Percentiles rank a stretch among this genome's conserved stretches.
phyloP scores from a whole-genome alignment of 2,113 vertebrate genomes.

The Sprattus sprattus region DNA sequence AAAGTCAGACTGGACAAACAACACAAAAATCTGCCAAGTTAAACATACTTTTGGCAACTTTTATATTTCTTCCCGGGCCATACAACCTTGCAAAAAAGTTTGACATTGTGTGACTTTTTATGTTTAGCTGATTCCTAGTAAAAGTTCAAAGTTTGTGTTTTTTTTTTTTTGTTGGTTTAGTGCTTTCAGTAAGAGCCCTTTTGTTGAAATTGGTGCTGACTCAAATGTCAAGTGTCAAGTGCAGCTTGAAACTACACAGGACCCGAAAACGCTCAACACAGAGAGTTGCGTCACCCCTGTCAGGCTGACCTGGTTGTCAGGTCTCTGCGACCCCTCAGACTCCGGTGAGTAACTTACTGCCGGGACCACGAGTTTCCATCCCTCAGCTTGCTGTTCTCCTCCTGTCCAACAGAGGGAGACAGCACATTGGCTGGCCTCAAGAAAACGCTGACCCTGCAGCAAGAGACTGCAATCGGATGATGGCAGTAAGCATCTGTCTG shows the following conservation, averaged over 20 bases:
- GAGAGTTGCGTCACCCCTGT: no score
- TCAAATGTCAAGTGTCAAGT: neutral
- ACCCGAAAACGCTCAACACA: neutral
- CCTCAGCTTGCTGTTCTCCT: neutral
- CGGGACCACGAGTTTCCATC: neutral
- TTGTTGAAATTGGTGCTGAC: constrained; percentile 7
- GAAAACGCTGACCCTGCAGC: constrained; percentile 40
- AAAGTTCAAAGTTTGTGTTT: neutral
- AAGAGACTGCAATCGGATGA: constrained; percentile 16
- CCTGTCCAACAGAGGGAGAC: constrained; percentile 33
- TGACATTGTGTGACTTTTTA: no score
- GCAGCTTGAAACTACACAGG: neutral
- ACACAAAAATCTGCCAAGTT: neutral
- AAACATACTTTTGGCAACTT: neutral
- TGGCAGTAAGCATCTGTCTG: constrained; percentile 4
- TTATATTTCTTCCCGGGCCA: no score
- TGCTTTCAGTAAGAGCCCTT: neutral
- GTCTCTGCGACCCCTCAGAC: neutral
- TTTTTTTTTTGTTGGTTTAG: neutral
- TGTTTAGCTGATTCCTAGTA: neutral
- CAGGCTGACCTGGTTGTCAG: neutral
- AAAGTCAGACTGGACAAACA: constrained; percentile 1
- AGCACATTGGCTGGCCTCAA: neutral
- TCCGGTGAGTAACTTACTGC: neutral
- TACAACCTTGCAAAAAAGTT: no score